Base-by-base conservation (phyloP, 2,113 vertebrate genomes). In the Ursus arctos region DNA sequence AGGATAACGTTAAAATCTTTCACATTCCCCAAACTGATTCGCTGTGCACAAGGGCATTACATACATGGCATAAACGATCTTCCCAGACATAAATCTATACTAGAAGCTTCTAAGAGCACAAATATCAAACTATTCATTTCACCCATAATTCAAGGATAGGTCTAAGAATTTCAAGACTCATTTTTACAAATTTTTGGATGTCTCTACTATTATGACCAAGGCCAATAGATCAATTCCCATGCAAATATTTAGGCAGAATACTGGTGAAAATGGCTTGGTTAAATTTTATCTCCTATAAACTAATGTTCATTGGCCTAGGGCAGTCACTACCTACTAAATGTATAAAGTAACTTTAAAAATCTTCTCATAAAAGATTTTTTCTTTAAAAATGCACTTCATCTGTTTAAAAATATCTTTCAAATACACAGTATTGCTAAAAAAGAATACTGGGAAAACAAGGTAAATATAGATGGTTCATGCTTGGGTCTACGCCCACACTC, bases 271-370 rank as follows among this genome's bases (percentile, higher is more conserved):
- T 49, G 69, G 5, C 55, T 83, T 92, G 90, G 43, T 53, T 53
- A 71, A 74, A 80, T 91, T 91, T 80, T 72, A 36, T 94, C 31
- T 93, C 18, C 57, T 76, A 9, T 93, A 85, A 77, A 65, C 67
- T 72, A 69, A 59, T n/a, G 21, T 33, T 71, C 18, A 55, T 61
- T 61, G 49, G 24, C 57, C 19, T 69, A 69, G 19, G 61, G 59
- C 13, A 76, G 19, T 85, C 13, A 13, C 11, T 26, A 1, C 57
- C 57, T 55, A 28, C 24, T 55, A 79, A 65, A 36, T 80, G n/a
- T 88, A 10, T 53, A 63, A 93, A 76, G 18, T 63, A 31, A 82
- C 47, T 91, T 86, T 65, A 13, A 74, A 96, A 88, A 51, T 93
- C 6, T n/a, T 40, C 57, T 83, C 57, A 81, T 65, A 26, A 94